Base-by-base conservation (phyloP, 2,113 vertebrate species). In the Rhadina sibilatrix region DNA sequence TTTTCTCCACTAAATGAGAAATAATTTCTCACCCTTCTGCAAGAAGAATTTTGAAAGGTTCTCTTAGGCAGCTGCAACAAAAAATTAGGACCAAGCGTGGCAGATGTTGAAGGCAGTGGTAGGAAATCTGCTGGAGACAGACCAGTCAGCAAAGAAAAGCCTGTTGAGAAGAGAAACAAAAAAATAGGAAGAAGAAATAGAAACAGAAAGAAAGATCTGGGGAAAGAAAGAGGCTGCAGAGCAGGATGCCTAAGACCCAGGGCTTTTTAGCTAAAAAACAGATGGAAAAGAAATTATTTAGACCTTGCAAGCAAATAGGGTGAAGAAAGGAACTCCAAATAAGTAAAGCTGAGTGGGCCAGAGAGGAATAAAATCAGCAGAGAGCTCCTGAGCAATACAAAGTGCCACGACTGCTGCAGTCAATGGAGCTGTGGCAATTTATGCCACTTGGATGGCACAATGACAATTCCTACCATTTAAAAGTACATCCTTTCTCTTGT, bases 341-440 rank as follows among this genome's bases (percentile, higher is more conserved):
- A 95, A 96, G 76, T 64, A 93, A 97, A 93, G 85, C 88, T 64
- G 85, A 94, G 47, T 92, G 90, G 83, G 75, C 54, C 90, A 96
- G 93, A 80, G 93, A 94, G 83, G 87, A 93, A 85, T 79, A n/a
- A 85, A 79, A 66, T n/a, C 72, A 89, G 65, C 90, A 63, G 80
- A 53, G 54, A 81, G 77, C 75, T 68, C 86, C 60, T 61, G 77
- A 77, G 91, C 40, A 23, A 38, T 24, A 61, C 84, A 66, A 86
- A 95, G 24, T 69, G 84, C 81, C 78, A 17, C 15, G 1, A 16
- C n/a, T 37, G 85, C 83, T 35, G 83, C 57, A 96, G 83, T 70
- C 92, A 93, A 38, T 86, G 94, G 70, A 93, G 93, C 91, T 57
- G 24, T 2, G 38, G 75, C 91, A 82, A 86, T 96, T 91, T 42